phyloP scores from a whole-genome alignment of 37 sponge, comb jelly and placozoan genomes.

The Ianthella basta region DNA sequence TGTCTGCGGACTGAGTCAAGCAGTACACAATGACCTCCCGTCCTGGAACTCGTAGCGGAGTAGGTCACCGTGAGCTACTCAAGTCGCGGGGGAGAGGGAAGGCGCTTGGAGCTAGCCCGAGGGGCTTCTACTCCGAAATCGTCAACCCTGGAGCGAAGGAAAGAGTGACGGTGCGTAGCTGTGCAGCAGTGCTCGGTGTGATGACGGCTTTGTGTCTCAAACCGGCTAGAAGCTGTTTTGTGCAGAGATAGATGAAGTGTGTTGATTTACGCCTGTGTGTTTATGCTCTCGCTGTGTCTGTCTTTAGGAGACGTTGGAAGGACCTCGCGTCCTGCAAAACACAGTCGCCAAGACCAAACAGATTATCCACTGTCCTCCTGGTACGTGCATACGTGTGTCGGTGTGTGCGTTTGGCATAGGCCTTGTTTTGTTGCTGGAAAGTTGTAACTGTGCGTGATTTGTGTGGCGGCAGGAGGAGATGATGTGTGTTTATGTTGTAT shows the following conservation, averaged over 20 bases:
- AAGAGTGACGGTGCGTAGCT: neutral
- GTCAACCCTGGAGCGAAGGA: slow-evolving; percentile 23
- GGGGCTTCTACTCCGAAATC: slow-evolving; percentile 94
- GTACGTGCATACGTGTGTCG: neutral
- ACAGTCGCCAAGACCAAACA: neutral
- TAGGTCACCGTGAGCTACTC: neutral
- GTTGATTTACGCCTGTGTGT: too few relatives aligned
- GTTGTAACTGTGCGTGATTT: too few relatives aligned
- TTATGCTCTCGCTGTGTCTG: too few relatives aligned
- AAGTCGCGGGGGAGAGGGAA: neutral
- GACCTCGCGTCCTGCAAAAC: neutral
- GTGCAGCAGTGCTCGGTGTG: too few relatives aligned
- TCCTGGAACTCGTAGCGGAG: neutral
- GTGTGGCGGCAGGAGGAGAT: too few relatives aligned
- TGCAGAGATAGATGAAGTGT: too few relatives aligned
- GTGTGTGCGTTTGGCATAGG: neutral
- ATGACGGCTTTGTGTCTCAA: too few relatives aligned
- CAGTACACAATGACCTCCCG: slow-evolving; percentile 2
- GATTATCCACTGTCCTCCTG: neutral
- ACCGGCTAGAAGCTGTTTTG: too few relatives aligned
- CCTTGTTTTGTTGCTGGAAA: neutral
- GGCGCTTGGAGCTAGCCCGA: slow-evolving; percentile 46
- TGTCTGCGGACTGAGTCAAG: neutral
- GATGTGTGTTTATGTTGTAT: too few relatives aligned
- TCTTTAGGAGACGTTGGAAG: slow-evolving; percentile 12